phyloP scores from a whole-genome alignment of 1,140 invertebrate genomes.

The Conus ventricosus region DNA sequence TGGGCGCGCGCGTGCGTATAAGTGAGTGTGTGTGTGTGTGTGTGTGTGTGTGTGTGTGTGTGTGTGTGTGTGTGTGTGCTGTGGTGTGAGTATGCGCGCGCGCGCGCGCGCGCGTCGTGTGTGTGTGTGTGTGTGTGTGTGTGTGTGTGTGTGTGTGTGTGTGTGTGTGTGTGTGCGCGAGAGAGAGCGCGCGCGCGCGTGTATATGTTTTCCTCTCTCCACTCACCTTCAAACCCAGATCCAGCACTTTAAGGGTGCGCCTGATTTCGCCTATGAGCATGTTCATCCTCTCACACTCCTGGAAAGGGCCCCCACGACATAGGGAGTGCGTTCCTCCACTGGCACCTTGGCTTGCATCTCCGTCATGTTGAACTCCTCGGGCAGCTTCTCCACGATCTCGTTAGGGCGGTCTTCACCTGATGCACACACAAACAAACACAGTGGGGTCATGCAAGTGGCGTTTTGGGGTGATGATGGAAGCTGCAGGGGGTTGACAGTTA shows the following conservation, averaged over 20 bases:
- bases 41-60: background rate
- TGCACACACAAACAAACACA: no score
- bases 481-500: no score
- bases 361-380: conserved; percentile 95
- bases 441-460: no score
- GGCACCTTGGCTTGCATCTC: conserved; percentile 94
- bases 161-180: background rate
- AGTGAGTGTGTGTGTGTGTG: no score
- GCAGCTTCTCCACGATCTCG: conserved; percentile 95
- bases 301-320: conserved; percentile 96
- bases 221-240: conserved; percentile 90
- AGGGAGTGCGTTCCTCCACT: conserved; percentile 95
- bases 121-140: no score
- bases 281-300: conserved; percentile 98
- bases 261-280: conserved; percentile 91
- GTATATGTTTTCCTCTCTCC: background rate
- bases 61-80: conserved; percentile 1
- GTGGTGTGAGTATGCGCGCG: conserved; percentile 1
- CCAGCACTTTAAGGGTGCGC: conserved; percentile 91
- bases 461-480: no score
- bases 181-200: background rate
- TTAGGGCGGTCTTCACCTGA: conserved; percentile 93
- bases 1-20: background rate
- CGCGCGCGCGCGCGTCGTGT: background rate
- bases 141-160: background rate